Percentiles rank a stretch among this genome's conserved stretches.
phyloP scores from a whole-genome alignment of 37 sponge, comb jelly and placozoan genomes.

The Chondrosia reniformis region DNA sequence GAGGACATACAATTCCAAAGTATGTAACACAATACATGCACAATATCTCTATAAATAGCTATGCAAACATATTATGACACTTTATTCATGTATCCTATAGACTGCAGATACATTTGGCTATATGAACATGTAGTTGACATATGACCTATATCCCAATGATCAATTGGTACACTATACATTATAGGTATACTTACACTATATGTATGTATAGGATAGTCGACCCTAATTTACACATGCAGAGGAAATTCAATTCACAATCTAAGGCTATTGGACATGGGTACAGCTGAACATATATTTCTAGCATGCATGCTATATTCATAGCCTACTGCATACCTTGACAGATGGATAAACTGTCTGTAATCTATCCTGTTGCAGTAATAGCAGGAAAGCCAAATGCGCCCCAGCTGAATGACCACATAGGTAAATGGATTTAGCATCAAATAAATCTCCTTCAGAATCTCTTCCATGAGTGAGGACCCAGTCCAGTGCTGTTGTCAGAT shows the following conservation, averaged over 20 bases:
- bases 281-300: not conserved
- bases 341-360: not conserved
- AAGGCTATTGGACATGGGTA: too few relatives aligned
- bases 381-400: conserved; percentile 1
- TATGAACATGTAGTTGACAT: too few relatives aligned
- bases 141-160: too few relatives aligned
- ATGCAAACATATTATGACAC: too few relatives aligned
- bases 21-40: too few relatives aligned
- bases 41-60: too few relatives aligned
- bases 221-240: too few relatives aligned
- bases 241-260: too few relatives aligned
- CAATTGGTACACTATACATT: too few relatives aligned
- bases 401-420: conserved; percentile 28
- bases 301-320: not conserved
- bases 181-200: not conserved
- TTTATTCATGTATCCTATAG: too few relatives aligned
- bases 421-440: not conserved
- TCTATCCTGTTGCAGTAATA: not conserved
- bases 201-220: not conserved
- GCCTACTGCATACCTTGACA: not conserved
- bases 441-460: not conserved
- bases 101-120: too few relatives aligned
- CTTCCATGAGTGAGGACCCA: conserved; percentile 3
- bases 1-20: too few relatives aligned
- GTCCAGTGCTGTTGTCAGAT: not conserved